Evolutionary conservation across 2,797 vertebrate species (phyloP), one percentile per base, ranked within the genome.

Genomic region (Kryptopterus vitreolus): DNA sequence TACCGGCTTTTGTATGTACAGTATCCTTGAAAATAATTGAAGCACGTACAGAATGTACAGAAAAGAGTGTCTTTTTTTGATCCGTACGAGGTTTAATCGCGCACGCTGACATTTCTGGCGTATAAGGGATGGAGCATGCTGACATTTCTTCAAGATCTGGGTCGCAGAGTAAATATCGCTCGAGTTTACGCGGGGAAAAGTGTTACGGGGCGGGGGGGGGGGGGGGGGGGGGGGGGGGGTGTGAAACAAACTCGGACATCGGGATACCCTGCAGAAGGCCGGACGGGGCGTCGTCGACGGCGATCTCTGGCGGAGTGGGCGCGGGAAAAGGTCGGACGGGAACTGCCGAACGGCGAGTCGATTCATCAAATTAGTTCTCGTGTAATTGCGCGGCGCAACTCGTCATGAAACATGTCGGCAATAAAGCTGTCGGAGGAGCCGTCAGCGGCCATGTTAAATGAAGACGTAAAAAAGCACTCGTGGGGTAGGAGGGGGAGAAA

Each of bases 351-450:
- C 95, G 95, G 94, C 92, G 93, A 94, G 95, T 96, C 95, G 96
- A 96, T 96, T 96, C 96, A 95, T 97, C 96, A 96, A 96, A 97
- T 97, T 95, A 96, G 93, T 91, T 93, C 93, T 91, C 87, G 92
- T 93, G 91, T 96, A 96, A 96, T 95, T 95, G 95, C 94, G 84
- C 93, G 85, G 94, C 95, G 91, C 94, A 95, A 95, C 92, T 92
- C 94, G 93, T 94, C 93, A 93, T 95, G 94, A 95, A 96, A 91
- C 93, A 94, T 84, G 88, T 88, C 85, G 91, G 92, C 95, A 90
- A 92, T 96, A 96, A 98, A 96, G 90, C 95, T 96, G 97, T 96
- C 96, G 91, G n/a, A 92, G 93, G 92, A 94, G 92, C 94, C 95
- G 94, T 96, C 95, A 94, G 89, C 91, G 90, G 88, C 86, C 89